Base-by-base conservation (phyloP, 2,113 vertebrate genomes). In the Lampris megalopsis region DNA sequence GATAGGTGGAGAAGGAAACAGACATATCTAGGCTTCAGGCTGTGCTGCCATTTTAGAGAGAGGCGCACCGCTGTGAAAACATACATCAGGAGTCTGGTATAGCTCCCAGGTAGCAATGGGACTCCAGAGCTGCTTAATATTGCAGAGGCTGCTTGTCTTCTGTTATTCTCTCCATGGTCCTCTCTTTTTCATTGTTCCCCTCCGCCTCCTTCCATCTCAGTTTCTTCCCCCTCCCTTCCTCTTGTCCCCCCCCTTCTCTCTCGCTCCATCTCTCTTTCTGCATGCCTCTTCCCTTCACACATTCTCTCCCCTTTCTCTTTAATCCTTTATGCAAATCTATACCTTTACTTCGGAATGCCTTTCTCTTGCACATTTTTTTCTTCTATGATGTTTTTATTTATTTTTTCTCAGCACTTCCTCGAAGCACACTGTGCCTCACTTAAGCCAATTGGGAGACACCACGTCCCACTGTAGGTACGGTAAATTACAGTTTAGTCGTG, bases 81-180 rank as follows among this genome's bases (percentile, higher is more conserved):
- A 74, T 63, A 78, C 77, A 88, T 79, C 73, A 79, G 75, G 68
- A 50, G 75, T 70, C 77, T 60, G 77, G 13, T 71, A 7, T 45
- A 36, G 66, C 85, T 89, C 68, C 56, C 76, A 86, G 86, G 83
- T 75, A 86, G 69, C 71, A 67, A 40, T 6, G 53, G 37, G 68
- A 76, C 70, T 71, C 47, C 71, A 72, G 50, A 45, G 49, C 66
- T 73, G 49, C 41, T 84, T 73, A 84, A 63, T 71, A 78, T 86
- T 82, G 52, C 84, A 79, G 53, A 65, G 68, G 9, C 77, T 71
- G 72, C 65, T 76, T 0, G 41, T 76, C 73, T 79, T 72, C 58
- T 75, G 69, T 64, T 63, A 80, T 68, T 77, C 71, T 72, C 66
- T 42, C n/a, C 3, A 3, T 62, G 35, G 7, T 40, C 36, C 9